Evolutionary conservation across 2,888 invertebrate species (phyloP), one percentile per base, ranked within the genome.

Genomic region (Andrena praecox): DNA sequence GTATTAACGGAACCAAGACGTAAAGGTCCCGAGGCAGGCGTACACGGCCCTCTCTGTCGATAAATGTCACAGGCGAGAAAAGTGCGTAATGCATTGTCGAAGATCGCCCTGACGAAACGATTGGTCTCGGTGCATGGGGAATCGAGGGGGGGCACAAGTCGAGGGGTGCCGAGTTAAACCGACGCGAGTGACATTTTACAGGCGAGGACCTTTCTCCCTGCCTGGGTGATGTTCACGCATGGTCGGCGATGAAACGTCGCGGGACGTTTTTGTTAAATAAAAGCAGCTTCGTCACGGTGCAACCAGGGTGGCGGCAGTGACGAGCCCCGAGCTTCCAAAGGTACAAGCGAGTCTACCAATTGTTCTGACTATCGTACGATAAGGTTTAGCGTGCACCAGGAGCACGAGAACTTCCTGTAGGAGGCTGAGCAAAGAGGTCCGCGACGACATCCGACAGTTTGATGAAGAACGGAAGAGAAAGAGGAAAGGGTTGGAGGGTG

Each of bases 91-190:
- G 70, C 31, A 82, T 81, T 75, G 81, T 78, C 76, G 69, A 77
- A 80, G 89, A 89, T 87, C 85, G 56, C 59, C 85, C 77, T 78
- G 83, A 85, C 84, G 85, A 89, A 89, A 68, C 82, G 80, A 89
- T 89, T 87, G 77, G 89, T 80, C 76, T 82, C 85, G 85, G 80
- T 80, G 75, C 42, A 75, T 16, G 73, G 68, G 82, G 75, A 79
- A 77, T 42, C 75, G 54, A 74, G 73, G 77, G 63, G 63, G 72
- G 74, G 48, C 50, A 16, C 54, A 16, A 56, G 10, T n/a, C 54
- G 56, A 33, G 71, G 82, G 76, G 63, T 75, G 50, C 31, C n/a
- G 77, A 52, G 29, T 76, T 59, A 69, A 63, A 68, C 42, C 69
- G 68, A 60, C 7, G 42, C 68, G 20, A 82, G 76, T 82, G 82